Base-by-base conservation (phyloP, 2,888 invertebrate genomes). In the Melanchra persicariae region DNA sequence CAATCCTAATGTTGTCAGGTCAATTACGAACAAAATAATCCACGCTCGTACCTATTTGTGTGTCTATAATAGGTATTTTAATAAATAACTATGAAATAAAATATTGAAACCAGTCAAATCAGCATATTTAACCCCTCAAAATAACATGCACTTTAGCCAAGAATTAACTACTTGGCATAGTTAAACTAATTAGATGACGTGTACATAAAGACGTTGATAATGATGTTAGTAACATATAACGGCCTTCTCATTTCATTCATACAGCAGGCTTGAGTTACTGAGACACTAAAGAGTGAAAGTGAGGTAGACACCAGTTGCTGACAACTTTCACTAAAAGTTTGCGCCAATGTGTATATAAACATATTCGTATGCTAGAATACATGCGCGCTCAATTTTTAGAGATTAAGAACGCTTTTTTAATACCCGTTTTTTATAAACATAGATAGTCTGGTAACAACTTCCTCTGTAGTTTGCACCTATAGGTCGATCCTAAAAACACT, bases 271-370 rank as follows among this genome's bases (percentile, higher is more conserved):
- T 54, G 71, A 70, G 70, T 77, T 69, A 74, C 70, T 67, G 62
- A 82, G 78, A 79, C 70, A 63, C 79, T 77, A 70, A 78, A 72
- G 67, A 84, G 88, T 83, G 88, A 88, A 88, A 88, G 87, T 81
- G 69, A 70, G 77, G 81, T 81, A 81, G 79, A 73, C 83, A 84
- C 76, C 77, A 70, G 77, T 80, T 74, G 76, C 76, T 65, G 76
- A 74, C 84, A 59, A 85, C 87, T 87, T 87, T 87, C 87, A 81
- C 87, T 84, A 74, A 78, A 74, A 82, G 79, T 81, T 59, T 71
- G 68, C 55, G 66, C 76, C 68, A 59, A 68, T 64, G 74, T 70
- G 66, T 79, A 63, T 79, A 63, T 74, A 74, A 66, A 74, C 75
- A 74, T 68, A 74, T 52, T 52, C 52, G 52, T 67, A 63, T 61